Conservation (phyloP, 2,888 invertebrate genomes). For the Girardia tigrina region DNA sequence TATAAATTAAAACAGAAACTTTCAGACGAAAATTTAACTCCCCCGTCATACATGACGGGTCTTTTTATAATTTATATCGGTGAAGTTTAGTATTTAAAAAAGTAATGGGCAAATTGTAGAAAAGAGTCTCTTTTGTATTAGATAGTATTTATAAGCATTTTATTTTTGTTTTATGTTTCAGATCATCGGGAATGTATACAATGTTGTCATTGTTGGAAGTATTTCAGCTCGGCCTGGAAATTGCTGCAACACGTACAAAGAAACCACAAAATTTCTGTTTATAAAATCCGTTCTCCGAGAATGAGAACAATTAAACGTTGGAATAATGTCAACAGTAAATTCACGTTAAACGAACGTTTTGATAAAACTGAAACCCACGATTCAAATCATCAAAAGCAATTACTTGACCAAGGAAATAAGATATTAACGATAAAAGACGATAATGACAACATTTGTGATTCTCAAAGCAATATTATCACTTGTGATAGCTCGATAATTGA, state of each 20-base stretch:
- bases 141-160: too few relatives aligned
- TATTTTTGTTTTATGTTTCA: too few relatives aligned
- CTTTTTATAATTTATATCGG: too few relatives aligned
- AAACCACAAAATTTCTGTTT: conserved; percentile 13
- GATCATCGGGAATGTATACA: not conserved
- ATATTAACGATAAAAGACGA: not conserved
- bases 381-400: conserved; percentile 5
- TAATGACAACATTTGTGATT: conserved; percentile 8
- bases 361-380: not conserved
- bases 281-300: conserved; percentile 17
- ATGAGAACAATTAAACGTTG: not conserved
- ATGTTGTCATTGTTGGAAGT: conserved; percentile 16
- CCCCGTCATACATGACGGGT: too few relatives aligned
- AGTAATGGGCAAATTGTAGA: too few relatives aligned
- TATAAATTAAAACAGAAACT: too few relatives aligned
- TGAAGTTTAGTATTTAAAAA: too few relatives aligned
- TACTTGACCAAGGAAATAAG: not conserved
- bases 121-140: too few relatives aligned
- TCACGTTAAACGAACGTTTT: not conserved
- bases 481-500: conserved; percentile 13
- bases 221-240: conserved; percentile 28
- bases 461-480: not conserved
- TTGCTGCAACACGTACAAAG: conserved; percentile 30
- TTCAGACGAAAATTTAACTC: too few relatives aligned
- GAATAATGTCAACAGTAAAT: not conserved